These are phyloP conservation scores for Melikaiella ostensackeni DNA, from an alignment of 2,888 invertebrate genomes.

Conservation along the genomic window DNA sequence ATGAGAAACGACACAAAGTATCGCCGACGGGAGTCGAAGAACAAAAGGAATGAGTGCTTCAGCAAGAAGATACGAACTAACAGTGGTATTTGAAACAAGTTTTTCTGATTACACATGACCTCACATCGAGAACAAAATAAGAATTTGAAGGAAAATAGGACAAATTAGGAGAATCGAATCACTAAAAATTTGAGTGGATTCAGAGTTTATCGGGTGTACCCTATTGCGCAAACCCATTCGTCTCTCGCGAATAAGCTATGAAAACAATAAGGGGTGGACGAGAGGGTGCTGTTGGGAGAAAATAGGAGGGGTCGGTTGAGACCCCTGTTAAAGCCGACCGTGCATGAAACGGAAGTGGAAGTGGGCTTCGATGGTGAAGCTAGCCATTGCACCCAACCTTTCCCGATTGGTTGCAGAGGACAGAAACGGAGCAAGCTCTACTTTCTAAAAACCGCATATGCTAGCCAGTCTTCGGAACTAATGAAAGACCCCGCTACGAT, in stretches of 20 bases:
- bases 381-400: conserved; percentile 16
- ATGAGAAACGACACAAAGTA: conserved; percentile 40
- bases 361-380: conserved; percentile 44
- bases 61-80: conserved; percentile 16
- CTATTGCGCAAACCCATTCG: conserved; percentile 23
- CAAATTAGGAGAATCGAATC: not conserved
- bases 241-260: conserved; percentile 21
- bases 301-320: conserved; percentile 43
- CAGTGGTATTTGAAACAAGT: conserved; percentile 18
- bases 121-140: not conserved
- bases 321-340: conserved; percentile 50
- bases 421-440: conserved; percentile 27
- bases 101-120: conserved; percentile 8
- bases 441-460: conserved; percentile 33
- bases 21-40: conserved; percentile 27
- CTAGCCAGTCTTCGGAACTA: conserved; percentile 46
- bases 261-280: conserved; percentile 47
- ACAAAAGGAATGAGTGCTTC: conserved; percentile 15
- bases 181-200: conserved; percentile 11
- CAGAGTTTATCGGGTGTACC: conserved; percentile 16
- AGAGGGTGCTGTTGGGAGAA: conserved; percentile 42
- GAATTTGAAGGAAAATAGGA: not conserved
- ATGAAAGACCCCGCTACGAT: conserved; percentile 45
- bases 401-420: conserved; percentile 14
- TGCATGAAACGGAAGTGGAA: conserved; percentile 59